Base-by-base conservation (phyloP, 2,797 vertebrate species). In the Galagoides demidoff region DNA sequence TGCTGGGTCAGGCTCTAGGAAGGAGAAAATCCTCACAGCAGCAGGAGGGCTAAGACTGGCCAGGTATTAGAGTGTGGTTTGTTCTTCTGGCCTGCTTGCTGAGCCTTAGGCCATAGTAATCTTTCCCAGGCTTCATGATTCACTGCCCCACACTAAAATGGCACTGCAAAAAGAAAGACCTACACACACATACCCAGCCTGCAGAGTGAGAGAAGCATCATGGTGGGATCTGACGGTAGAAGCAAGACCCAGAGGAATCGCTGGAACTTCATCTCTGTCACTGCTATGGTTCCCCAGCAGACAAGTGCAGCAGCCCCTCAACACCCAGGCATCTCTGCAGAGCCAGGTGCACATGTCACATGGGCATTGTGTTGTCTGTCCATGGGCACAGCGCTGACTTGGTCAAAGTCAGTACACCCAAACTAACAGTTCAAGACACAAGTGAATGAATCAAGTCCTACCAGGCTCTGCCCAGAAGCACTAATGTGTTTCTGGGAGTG, bases 1-100 rank as follows among this genome's bases (percentile, higher is more conserved):
- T 13, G 61, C 49, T 0, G 22, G 4, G 17, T 6, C 0, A 0
- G 1, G 31, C 31, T 43, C 43, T 1, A 0, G 1, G 1, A 2
- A 17, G 45, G 49, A 39, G 17, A 39, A 5, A 5, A 2, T 12
- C 43, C 2, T 25, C 4, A 1, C 17, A 6, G 31, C 77, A 2
- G 20, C 2, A 0, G 81, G 55, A 23, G 37, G 3, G 1, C n/a
- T 10, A 37, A 57, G 76, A 8, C 43, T 0, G 23, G 5, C 43
- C 8, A 3, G 37, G 63, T 16, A 0, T 17, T 68, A n/a, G 31
- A 2, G 39, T 70, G 12, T 1, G 34, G 59, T 23, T 9, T 10
- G 8, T 25, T 59, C 63, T 20, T 10, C 29, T 13, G n/a, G 73
- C 17, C 22, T 8, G 0, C 27, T 22, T 4, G 45, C 25, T 29